A percentile compares a stretch with the other conserved stretches of the same genome.
Conservation (phyloP, 2,797 vertebrate species). For the Crocodylus rhombifer region DNA sequence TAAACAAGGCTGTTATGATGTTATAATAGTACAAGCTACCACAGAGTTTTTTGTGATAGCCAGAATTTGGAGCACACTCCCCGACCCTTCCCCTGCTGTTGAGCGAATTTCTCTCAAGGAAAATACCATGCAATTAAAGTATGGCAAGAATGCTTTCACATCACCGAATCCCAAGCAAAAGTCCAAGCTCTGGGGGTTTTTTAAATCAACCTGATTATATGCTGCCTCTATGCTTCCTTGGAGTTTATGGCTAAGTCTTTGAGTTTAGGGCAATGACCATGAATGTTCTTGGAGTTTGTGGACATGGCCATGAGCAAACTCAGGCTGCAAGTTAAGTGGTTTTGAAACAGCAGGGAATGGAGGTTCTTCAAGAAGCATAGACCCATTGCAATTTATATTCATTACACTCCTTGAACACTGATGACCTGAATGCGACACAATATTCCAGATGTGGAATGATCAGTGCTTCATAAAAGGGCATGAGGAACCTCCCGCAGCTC, state of each 20-base stretch:
- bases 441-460: neutral
- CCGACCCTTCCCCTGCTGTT: neutral
- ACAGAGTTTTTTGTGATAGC: neutral
- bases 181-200: too few species aligned
- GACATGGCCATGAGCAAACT: too few species aligned
- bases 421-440: neutral
- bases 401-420: rapidly evolving
- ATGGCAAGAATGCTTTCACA: neutral
- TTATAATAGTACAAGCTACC: neutral
- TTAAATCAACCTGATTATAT: too few species aligned
- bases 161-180: neutral
- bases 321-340: too few species aligned
- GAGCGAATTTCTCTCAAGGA: slow-evolving; percentile 25
- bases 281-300: too few species aligned
- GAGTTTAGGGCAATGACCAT: too few species aligned
- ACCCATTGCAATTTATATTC: too few species aligned
- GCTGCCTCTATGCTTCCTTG: too few species aligned
- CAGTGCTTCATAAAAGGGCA: neutral
- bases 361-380: too few species aligned
- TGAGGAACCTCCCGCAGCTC: neutral
- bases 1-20: too few species aligned
- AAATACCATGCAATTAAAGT: neutral
- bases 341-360: too few species aligned
- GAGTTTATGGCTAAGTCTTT: too few species aligned
- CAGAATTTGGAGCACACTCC: neutral